Base-by-base conservation (phyloP, 2,888 invertebrate species). In the Brenthis ino region DNA sequence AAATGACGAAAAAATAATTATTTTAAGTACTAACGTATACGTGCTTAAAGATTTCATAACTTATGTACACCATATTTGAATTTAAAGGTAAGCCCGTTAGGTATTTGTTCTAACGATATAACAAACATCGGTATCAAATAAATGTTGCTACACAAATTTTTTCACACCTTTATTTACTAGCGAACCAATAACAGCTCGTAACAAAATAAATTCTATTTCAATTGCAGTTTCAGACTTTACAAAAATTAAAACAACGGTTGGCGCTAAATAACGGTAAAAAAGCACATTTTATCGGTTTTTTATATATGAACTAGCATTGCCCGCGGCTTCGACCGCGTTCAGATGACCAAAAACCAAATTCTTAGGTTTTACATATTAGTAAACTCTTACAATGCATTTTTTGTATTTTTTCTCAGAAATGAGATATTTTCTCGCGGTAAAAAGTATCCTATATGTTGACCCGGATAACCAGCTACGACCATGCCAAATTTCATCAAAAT, bases 131-230 rank as follows among this genome's bases (percentile, higher is more conserved):
- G 51, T 1, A 20, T 57, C 14, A 53, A 24, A 65, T 50, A 57
- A 65, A 24, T 43, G 24, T n/a, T 43, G n/a, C 47, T 37, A 20
- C 53, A 53, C 37, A 53, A 20, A 16, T 20, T 43, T 63, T 61
- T 63, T 28, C 28, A 53, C 37, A 53, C 53, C 2, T 63, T 63
- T 63, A 63, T 63, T 53, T 43, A 53, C 14, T 33, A 12, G 63
- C 43, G 16, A 53, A 43, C 14, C 63, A 20, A 43, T 24, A 63
- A 37, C 37, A 33, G 6, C 14, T 16, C 53, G 16, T 20, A 43
- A 43, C 63, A 4, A 63, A 63, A 53, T 63, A 63, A 43, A 63
- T 43, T 63, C 24, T 54, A 13, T 63, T 63, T 53, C 56, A 51
- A 63, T 53, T 16, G 33, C 20, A 37, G 51, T 37, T 28, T 6